These are phyloP conservation scores for Falco columbarius DNA, from an alignment of 2,797 vertebrate genomes.

Conservation along the genomic window DNA sequence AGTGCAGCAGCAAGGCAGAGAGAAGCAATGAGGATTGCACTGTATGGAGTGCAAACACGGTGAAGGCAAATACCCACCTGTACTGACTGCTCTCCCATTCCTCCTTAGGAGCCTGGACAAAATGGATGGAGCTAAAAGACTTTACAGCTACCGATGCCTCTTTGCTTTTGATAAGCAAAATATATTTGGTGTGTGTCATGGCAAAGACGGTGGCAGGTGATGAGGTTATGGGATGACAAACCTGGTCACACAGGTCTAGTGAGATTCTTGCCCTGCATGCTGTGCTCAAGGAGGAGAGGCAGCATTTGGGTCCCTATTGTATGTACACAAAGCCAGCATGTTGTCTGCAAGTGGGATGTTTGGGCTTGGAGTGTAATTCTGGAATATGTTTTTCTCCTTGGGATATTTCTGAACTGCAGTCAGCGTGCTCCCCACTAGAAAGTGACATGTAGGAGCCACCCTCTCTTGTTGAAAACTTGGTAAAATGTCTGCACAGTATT, in stretches of 20 bases:
- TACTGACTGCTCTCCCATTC: not conserved
- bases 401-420: constrained; percentile 41
- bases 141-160: not conserved
- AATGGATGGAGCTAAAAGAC: not conserved
- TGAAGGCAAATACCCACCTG: not conserved
- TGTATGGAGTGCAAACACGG: not conserved
- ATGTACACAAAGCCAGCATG: not conserved
- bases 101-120: not conserved
- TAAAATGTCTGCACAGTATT: constrained; percentile 21
- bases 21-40: not conserved
- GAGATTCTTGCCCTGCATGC: constrained; percentile 25
- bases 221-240: constrained; percentile 37
- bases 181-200: not conserved
- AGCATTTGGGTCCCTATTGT: not conserved
- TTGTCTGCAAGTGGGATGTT: constrained; percentile 19
- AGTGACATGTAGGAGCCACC: constrained; percentile 52
- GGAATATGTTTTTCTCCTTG: constrained; percentile 28
- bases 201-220: not conserved
- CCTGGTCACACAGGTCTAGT: constrained; percentile 46
- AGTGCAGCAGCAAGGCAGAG: not conserved
- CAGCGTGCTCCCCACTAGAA: constrained; percentile 35
- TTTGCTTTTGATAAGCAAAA: not conserved
- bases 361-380: not conserved
- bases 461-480: constrained; percentile 54
- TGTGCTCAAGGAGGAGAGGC: not conserved